Percentiles rank a stretch among this genome's conserved stretches.
Evolutionary conservation across 2,888 invertebrate genomes (phyloP).

Genomic region (Nomada fabriciana): DNA sequence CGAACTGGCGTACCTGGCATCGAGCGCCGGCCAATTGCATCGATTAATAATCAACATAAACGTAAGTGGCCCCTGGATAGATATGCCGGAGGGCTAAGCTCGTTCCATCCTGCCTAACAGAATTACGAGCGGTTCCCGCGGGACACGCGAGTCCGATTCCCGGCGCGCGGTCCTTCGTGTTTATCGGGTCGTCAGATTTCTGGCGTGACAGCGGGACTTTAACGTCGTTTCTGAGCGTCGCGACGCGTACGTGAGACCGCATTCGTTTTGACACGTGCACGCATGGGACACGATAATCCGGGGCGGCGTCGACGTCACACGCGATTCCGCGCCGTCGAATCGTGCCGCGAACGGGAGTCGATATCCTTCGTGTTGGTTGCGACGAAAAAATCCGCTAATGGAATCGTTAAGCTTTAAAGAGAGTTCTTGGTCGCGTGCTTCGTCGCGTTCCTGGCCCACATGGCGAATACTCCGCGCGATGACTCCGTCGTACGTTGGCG

Average conservation of each 20-base stretch:
- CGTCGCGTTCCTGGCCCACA: not conserved
- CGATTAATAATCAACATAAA: not conserved
- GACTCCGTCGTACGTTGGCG: not conserved
- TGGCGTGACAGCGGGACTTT: slow-evolving; percentile 55
- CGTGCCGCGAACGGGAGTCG: not conserved
- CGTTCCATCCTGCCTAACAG: slow-evolving; percentile 44
- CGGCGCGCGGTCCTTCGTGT: slow-evolving; percentile 26
- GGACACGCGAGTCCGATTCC: slow-evolving; percentile 58
- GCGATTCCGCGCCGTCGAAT: slow-evolving; percentile 15
- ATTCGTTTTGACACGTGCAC: slow-evolving; percentile 64
- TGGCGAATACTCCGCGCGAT: not conserved
- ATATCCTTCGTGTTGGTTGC: too few species aligned
- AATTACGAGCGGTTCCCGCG: slow-evolving; percentile 67
- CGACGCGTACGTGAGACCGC: slow-evolving; percentile 35
- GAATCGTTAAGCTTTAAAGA: slow-evolving; percentile 36
- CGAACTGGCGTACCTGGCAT: not conserved
- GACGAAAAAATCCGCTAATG: slow-evolving; percentile 36
- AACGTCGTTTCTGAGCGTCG: slow-evolving; percentile 26
- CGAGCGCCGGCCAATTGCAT: not conserved
- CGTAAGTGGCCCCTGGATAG: not conserved
- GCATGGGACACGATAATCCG: slow-evolving; percentile 57
- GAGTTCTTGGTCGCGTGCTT: not conserved
- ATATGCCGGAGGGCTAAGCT: not conserved
- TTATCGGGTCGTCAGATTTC: slow-evolving; percentile 24
- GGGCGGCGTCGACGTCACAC: slow-evolving; percentile 27